A percentile compares a stretch with the other conserved stretches of the same genome.
These are phyloP conservation scores for Periophthalmus magnuspinnatus DNA, from an alignment of 2,797 vertebrate species.

Conservation along the genomic window DNA sequence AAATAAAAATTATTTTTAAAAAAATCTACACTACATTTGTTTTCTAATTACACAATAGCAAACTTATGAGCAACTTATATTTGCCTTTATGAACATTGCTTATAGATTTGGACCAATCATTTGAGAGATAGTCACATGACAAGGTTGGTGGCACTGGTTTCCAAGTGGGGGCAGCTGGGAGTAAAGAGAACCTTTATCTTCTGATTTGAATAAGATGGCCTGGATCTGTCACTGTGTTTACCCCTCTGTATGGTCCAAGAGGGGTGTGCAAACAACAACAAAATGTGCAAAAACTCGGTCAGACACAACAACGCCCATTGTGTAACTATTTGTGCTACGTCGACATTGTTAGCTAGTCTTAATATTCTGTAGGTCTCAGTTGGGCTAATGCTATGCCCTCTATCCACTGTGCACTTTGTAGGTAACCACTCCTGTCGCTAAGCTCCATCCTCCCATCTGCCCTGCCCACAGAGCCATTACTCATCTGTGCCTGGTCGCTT, in stretches of 20 bases:
- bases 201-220: slow-evolving; percentile 99
- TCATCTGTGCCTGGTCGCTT: slow-evolving; percentile 57
- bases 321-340: slow-evolving; percentile 41
- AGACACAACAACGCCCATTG: slow-evolving; percentile 52
- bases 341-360: slow-evolving; percentile 55
- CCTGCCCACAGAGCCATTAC: slow-evolving; percentile 59
- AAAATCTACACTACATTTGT: not conserved
- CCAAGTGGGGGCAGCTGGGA: slow-evolving; percentile 85
- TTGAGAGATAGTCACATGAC: slow-evolving; percentile 45
- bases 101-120: slow-evolving; percentile 16
- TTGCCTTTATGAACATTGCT: not conserved
- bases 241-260: slow-evolving; percentile 78
- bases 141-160: slow-evolving; percentile 77
- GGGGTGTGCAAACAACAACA: slow-evolving; percentile 69
- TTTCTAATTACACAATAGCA: not conserved
- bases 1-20: not conserved
- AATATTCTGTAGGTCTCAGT: slow-evolving; percentile 54
- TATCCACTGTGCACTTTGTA: slow-evolving; percentile 60
- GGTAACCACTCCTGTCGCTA: slow-evolving; percentile 63
- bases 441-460: slow-evolving; percentile 59
- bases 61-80: not conserved
- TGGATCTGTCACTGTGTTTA: slow-evolving; percentile 96
- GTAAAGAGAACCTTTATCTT: slow-evolving; percentile 88
- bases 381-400: slow-evolving; percentile 36
- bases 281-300: slow-evolving; percentile 57